Conservation (phyloP, 2,113 vertebrate species). For the Hippocampus comes region DNA sequence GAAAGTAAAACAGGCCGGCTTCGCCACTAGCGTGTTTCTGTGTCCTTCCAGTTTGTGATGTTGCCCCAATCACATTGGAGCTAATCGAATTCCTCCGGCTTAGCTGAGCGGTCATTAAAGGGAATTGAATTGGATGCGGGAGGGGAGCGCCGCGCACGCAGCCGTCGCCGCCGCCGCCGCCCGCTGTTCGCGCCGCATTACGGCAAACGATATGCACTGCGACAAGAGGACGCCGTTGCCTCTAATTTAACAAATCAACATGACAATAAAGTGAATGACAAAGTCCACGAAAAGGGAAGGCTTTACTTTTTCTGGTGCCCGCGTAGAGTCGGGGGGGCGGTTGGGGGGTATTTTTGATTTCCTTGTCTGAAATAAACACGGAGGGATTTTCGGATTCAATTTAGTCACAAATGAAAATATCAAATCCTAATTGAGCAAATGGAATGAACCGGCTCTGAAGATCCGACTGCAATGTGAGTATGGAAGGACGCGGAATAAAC, state of each 20-base stretch:
- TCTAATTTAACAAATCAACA: constrained; percentile 1
- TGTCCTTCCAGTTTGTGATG: neutral
- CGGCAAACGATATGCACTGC: constrained; percentile 3
- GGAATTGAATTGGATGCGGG: constrained; percentile 14
- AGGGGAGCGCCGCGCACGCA: neutral
- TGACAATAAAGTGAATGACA: constrained; percentile 1
- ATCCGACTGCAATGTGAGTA: neutral
- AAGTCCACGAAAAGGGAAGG: neutral
- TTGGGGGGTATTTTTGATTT: neutral
- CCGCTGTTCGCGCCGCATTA: constrained; percentile 9
- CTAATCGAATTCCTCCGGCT: constrained; percentile 13
- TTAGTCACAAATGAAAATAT: neutral
- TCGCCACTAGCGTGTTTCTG: neutral
- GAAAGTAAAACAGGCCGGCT: neutral
- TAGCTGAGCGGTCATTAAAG: constrained; percentile 10
- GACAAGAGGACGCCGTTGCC: constrained; percentile 6
- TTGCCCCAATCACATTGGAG: constrained; percentile 8
- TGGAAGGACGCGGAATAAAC: neutral
- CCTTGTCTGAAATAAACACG: neutral
- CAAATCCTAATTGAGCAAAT: neutral
- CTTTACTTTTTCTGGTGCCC: neutral
- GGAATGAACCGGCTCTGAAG: neutral
- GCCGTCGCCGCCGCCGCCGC: neutral
- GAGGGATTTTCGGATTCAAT: neutral
- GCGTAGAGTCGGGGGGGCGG: neutral